phyloP scores from a whole-genome alignment of 2,797 vertebrate species.

The Uromys caudimaculatus region DNA sequence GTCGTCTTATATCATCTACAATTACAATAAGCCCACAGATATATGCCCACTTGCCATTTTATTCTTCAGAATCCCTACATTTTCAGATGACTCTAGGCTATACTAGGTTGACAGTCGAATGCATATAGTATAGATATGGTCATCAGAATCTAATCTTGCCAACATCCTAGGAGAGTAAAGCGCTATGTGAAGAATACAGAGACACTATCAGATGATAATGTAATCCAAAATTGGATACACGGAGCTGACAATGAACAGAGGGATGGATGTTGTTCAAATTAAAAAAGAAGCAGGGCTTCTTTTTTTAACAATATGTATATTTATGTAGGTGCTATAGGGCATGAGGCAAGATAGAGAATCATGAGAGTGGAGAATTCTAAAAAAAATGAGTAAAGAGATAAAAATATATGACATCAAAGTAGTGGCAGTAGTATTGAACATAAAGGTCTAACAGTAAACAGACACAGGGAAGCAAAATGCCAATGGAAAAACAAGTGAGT shows the following conservation, averaged over 20 bases:
- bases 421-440: fast-evolving
- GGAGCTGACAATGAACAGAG: not conserved
- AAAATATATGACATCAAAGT: not conserved
- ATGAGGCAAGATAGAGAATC: no score
- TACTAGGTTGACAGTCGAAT: not conserved
- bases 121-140: not conserved
- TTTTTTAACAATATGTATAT: not conserved
- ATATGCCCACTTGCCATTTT: not conserved
- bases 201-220: not conserved
- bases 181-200: not conserved
- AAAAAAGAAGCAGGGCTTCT: not conserved
- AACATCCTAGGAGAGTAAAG: not conserved
- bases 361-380: not conserved
- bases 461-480: not conserved
- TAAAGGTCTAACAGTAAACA: not conserved
- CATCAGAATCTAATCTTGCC: not conserved
- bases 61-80: not conserved
- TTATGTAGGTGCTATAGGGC: no score
- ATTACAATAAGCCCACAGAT: not conserved
- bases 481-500: no score
- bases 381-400: not conserved
- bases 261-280: not conserved
- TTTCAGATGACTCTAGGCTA: not conserved
- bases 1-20: not conserved
- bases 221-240: not conserved